Base-by-base conservation (phyloP, 2,113 vertebrate species). In the Thunnus maccoyii region DNA sequence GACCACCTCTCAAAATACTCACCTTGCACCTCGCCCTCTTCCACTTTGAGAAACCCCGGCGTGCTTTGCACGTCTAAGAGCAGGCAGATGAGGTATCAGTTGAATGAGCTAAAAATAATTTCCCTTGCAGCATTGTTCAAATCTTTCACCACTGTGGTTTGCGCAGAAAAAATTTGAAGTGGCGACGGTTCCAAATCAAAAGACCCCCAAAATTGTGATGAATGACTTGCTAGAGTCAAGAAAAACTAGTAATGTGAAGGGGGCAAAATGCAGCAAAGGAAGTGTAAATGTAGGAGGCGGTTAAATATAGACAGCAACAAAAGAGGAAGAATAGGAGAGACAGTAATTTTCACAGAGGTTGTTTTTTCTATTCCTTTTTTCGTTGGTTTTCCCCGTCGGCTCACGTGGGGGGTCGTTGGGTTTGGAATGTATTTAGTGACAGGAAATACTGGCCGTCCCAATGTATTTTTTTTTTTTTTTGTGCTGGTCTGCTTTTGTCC, bases 401-500 rank as follows among this genome's bases (percentile, higher is more conserved):
- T 82, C 70, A 67, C 47, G 68, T 79, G 71, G 87, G 86, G 84
- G 88, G 85, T 85, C 36, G 62, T 16, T 52, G 81, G 81, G 94
- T 95, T 90, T 92, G 94, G 94, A 95, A 95, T 96, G 95, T 91
- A 92, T 93, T 94, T 91, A 92, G 94, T 94, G 95, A 96, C 94
- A 96, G 95, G 93, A 96, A 96, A 95, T 89, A 90, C 91, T 89
- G 92, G 89, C 87, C 83, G 89, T 92, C 85, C 75, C 67, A 50
- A 69, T 78, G 25, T 55, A 17, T 30, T 50, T 55, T 55, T 81
- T 70, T 77, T 52, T 80, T 68, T 73, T 73, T 84, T 54, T 80
- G 62, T 71, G 64, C 63, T 4, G 4, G 74, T 79, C 94, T 94
- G 95, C 94, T 95, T 95, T 95, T 95, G 94, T 96, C 92, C 95